A percentile compares a stretch with the other conserved stretches of the same genome.
phyloP scores from a whole-genome alignment of 2,888 invertebrate genomes.

The Polyommatus icarus region DNA sequence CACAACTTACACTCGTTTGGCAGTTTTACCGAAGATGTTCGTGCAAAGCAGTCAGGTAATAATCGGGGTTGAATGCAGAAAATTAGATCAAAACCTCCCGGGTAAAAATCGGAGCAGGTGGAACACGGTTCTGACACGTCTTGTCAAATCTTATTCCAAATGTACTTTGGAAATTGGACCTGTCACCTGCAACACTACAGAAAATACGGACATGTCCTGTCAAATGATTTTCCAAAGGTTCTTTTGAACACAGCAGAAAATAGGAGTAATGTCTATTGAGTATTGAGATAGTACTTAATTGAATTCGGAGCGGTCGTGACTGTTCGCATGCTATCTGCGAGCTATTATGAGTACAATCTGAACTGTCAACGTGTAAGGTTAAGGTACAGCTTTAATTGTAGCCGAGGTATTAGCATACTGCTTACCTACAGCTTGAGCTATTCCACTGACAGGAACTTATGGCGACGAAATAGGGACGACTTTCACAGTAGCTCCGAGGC shows the following conservation, averaged over 20 bases:
- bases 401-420: conserved; percentile 1
- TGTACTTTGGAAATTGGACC: background rate
- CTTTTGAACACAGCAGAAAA: background rate
- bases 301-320: conserved; percentile 30
- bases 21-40: too few relatives aligned
- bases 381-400: conserved; percentile 35
- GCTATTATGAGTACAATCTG: conserved; percentile 40
- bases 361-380: conserved; percentile 40
- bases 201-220: background rate
- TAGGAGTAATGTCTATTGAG: background rate
- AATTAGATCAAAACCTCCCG: too few relatives aligned
- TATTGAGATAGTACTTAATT: conserved; percentile 24
- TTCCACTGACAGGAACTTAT: background rate
- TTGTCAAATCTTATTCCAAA: background rate
- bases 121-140: background rate
- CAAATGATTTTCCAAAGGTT: background rate
- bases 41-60: too few relatives aligned
- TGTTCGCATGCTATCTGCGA: conserved; percentile 33
- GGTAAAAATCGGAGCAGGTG: background rate
- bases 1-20: too few relatives aligned
- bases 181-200: too few relatives aligned
- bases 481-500: background rate
- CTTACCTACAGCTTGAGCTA: background rate
- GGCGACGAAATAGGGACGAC: background rate
- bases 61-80: too few relatives aligned